Evolutionary conservation across 2,797 vertebrate genomes (phyloP).

Genomic region (Loris lydekkerianus): DNA sequence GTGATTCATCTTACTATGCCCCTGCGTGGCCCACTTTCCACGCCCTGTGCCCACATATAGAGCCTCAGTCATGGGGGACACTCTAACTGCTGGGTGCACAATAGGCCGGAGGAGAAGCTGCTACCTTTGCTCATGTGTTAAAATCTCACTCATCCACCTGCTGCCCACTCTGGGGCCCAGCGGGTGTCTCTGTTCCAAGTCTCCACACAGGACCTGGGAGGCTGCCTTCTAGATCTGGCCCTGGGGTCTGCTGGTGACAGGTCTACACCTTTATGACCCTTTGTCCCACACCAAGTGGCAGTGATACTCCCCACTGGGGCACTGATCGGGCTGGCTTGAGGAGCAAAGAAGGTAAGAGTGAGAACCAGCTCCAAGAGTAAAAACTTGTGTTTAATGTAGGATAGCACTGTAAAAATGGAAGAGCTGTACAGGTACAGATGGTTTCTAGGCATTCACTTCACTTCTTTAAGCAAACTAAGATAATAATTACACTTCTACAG

Average conservation of each 20-base stretch:
- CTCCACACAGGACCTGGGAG: not conserved
- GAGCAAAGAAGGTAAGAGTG: not conserved
- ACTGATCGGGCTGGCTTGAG: not conserved
- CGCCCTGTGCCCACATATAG: not conserved
- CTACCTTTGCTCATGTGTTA: rapidly evolving
- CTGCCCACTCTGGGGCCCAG: not conserved
- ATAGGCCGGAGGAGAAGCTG: not conserved
- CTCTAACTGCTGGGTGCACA: not conserved
- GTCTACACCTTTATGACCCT: not conserved
- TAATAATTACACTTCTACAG: conserved; percentile 2
- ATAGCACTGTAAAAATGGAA: not conserved
- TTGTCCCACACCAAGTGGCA: not conserved
- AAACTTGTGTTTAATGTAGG: not conserved
- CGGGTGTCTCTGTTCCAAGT: not conserved
- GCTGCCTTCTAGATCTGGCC: not conserved
- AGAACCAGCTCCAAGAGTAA: not conserved
- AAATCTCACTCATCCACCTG: not conserved
- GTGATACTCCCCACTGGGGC: not conserved
- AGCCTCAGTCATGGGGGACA: rapidly evolving
- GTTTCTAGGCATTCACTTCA: not conserved
- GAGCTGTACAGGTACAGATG: not conserved
- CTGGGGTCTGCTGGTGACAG: rapidly evolving
- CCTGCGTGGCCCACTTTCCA: rapidly evolving
- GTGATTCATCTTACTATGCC: too few species aligned
- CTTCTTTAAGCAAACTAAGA: not conserved